These are phyloP conservation scores for Tuberolachnus salignus DNA, from an alignment of 2,888 invertebrate genomes.

Conservation along the genomic window DNA sequence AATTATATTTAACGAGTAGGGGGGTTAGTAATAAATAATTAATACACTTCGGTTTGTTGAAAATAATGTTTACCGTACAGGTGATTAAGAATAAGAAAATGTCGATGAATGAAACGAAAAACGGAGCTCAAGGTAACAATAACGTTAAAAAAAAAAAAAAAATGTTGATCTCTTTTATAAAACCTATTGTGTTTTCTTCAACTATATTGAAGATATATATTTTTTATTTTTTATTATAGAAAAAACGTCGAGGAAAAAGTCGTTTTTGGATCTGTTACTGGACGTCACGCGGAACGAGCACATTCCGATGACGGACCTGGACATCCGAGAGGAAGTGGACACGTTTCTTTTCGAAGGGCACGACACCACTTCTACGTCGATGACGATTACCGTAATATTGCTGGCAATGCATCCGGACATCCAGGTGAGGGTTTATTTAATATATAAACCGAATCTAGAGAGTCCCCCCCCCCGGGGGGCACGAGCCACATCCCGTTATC, in stretches of 20 bases:
- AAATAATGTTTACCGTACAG: too few relatives aligned
- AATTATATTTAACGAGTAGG: too few relatives aligned
- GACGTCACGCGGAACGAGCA: conserved; percentile 57
- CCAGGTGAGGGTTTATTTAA: conserved; percentile 58
- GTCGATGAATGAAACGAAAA: neutral
- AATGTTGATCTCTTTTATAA: neutral
- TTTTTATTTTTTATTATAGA: neutral
- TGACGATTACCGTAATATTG: conserved; percentile 65
- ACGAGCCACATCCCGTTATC: too few relatives aligned
- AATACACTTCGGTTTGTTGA: too few relatives aligned
- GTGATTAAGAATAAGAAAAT: conserved; percentile 23
- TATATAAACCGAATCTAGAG: neutral
- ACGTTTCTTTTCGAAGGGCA: conserved; percentile 63
- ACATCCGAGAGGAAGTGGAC: conserved; percentile 59
- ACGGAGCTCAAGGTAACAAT: neutral
- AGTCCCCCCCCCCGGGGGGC: too few relatives aligned
- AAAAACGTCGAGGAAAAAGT: conserved; percentile 29
- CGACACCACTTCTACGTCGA: conserved; percentile 66
- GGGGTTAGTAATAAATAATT: too few relatives aligned
- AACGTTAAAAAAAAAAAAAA: neutral
- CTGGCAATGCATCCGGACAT: conserved; percentile 64
- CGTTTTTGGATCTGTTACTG: conserved; percentile 58
- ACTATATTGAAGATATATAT: neutral
- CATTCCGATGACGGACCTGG: conserved; percentile 57
- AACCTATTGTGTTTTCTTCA: neutral